Base-by-base conservation (phyloP, 2,888 invertebrate species). In the Lutraria lutraria region DNA sequence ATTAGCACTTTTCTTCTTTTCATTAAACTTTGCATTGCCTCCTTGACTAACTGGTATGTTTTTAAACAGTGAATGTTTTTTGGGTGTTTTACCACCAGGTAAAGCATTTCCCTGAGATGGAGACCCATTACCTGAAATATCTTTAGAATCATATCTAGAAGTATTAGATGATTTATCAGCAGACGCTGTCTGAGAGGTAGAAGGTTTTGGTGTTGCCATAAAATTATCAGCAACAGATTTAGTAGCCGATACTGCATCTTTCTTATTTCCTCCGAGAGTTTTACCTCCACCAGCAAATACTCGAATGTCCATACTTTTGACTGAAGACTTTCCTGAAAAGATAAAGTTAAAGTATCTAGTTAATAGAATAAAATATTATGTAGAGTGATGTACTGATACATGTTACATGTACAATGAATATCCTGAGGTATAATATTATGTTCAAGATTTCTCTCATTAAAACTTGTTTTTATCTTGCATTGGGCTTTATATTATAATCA, bases 271-370 rank as follows among this genome's bases (percentile, higher is more conserved):
- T 8, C 92, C 92, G n/a, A 95, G 88, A 13, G 88, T 52, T 31
- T 94, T 92, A 53, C 94, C 94, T 81, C 93, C 90, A 53, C 94
- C 94, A 19, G 91, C 90, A 91, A 95, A 95, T 56, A 92, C 86
- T 34, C 94, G 85, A 29, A 95, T 94, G 87, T 95, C 94, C 89
- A 90, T 93, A 63, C 89, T 93, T 87, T 91, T 90, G 2, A 90
- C 88, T 21, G 86, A 79, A 10, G 88, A 34, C 54, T 89, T 90
- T 88, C 43, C 87, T 88, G 83, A 83, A 88, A 84, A 31, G 15
- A 53, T 29, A 25, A 21, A 79, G 31, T 43, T 31, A 63, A 72
- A 29, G 2, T 12, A 43, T 43, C 52, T 34, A n/a, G 79, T 79
- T 34, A 34, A 79, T 79, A 52, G 79, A 79, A 43, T 43, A 2